Conservation (phyloP, 1,140 invertebrate species). For the Eubasilissa regina region DNA sequence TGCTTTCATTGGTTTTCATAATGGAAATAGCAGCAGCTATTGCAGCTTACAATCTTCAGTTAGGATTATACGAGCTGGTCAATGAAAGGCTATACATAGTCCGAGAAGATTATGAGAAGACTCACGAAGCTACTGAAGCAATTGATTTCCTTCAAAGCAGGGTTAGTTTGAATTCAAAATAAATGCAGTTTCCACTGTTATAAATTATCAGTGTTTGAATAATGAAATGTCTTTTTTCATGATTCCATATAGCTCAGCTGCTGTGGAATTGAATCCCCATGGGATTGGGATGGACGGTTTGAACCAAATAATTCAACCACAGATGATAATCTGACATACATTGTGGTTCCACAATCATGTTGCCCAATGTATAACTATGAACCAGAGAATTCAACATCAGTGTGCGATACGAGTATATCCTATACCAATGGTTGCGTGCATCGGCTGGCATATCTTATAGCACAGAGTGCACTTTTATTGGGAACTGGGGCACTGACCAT, state of each 20-base stretch:
- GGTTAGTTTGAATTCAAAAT: slow-evolving; percentile 67
- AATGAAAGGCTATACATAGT: slow-evolving; percentile 74
- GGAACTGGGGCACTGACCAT: slow-evolving; percentile 87
- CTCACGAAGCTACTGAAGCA: slow-evolving; percentile 69
- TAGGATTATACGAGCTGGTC: slow-evolving; percentile 74
- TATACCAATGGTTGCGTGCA: slow-evolving; percentile 77
- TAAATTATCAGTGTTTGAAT: background rate
- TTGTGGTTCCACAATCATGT: slow-evolving; percentile 1
- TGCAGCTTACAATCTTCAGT: slow-evolving; percentile 82
- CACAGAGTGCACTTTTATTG: slow-evolving; percentile 81
- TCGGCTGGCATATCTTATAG: slow-evolving; percentile 78
- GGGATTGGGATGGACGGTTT: slow-evolving; percentile 75
- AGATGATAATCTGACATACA: slow-evolving; percentile 68
- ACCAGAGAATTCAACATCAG: background rate
- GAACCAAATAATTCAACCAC: slow-evolving; percentile 70
- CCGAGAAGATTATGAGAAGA: slow-evolving; percentile 73
- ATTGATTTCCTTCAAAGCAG: slow-evolving; percentile 79
- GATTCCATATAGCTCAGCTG: slow-evolving; percentile 77
- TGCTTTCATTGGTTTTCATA: slow-evolving; percentile 83
- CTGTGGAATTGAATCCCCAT: slow-evolving; percentile 78
- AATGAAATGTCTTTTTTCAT: background rate
- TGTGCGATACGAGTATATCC: slow-evolving; percentile 9
- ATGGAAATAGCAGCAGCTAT: slow-evolving; percentile 88
- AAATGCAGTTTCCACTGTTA: background rate
- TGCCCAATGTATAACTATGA: background rate